Conservation (phyloP, 2,113 vertebrate species). For the Hassar affinis region DNA sequence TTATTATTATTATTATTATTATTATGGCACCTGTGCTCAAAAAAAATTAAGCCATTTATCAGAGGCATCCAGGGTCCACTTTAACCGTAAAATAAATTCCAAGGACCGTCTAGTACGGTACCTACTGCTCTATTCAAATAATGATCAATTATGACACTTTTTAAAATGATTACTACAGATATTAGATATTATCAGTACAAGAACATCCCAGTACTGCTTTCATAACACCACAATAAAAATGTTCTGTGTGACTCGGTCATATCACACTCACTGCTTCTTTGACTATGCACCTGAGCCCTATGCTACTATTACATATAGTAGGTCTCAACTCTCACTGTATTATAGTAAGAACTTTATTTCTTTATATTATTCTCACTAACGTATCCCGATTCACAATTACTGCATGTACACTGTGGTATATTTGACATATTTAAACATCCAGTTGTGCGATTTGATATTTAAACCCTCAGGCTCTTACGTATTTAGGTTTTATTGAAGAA, state of each 20-base stretch:
- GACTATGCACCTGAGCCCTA: background rate
- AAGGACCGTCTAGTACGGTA: background rate
- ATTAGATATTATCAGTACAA: too few relatives aligned
- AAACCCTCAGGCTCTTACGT: background rate
- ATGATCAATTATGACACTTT: background rate
- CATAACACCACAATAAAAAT: background rate
- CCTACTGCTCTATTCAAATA: background rate
- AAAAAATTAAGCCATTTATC: background rate
- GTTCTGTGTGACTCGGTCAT: background rate
- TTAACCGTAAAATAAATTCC: background rate
- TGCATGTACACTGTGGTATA: constrained; percentile 9
- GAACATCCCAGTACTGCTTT: background rate
- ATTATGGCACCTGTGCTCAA: background rate
- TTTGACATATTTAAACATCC: constrained; percentile 6
- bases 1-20: too few relatives aligned
- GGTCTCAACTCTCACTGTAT: background rate
- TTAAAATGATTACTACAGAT: too few relatives aligned
- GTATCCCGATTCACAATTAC: background rate
- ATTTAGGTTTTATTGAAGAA: background rate
- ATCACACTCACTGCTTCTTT: background rate
- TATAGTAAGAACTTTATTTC: background rate
- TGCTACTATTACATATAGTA: background rate
- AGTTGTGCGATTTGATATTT: background rate
- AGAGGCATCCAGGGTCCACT: background rate
- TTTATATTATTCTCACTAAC: too few relatives aligned